phyloP scores from a whole-genome alignment of 2,113 vertebrate species.

The Lathamus discolor region DNA sequence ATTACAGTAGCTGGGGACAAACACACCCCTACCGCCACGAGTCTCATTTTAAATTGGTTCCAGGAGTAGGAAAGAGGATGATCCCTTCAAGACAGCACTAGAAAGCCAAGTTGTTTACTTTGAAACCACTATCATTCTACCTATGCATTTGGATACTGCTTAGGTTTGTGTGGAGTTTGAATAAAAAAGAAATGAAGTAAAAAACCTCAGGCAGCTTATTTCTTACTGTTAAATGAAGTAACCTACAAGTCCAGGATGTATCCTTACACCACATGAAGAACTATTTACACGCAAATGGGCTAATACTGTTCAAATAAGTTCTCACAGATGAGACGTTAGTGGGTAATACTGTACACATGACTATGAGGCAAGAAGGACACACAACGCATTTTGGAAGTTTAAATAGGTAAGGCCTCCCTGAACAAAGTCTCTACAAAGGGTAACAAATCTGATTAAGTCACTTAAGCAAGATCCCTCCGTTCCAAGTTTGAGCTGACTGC shows the following conservation, averaged over 20 bases:
- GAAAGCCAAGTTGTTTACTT: not conserved
- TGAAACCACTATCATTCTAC: not conserved
- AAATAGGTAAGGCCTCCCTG: not conserved
- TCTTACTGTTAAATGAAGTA: not conserved
- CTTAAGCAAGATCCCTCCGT: not conserved
- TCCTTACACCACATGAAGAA: not conserved
- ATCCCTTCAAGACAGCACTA: not conserved
- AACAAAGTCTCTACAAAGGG: not conserved
- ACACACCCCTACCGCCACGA: not conserved
- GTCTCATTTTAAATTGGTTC: not conserved
- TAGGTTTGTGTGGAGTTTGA: not conserved
- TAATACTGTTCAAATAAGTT: not conserved
- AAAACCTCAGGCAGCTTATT: not conserved
- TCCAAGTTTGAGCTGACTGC: not conserved
- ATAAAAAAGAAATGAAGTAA: not conserved
- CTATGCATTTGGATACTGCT: not conserved
- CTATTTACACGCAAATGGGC: accelerated
- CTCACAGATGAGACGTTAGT: not conserved
- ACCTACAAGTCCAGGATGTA: not conserved
- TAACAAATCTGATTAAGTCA: constrained; percentile 38
- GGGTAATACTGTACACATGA: not conserved
- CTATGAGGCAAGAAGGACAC: not conserved
- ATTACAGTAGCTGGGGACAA: not conserved
- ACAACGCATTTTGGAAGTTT: not conserved
- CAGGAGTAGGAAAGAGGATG: not conserved